Evolutionary conservation across 2,113 vertebrate species (phyloP), one percentile per base, ranked within the genome.

Genomic region (Zosterops borbonicus): DNA sequence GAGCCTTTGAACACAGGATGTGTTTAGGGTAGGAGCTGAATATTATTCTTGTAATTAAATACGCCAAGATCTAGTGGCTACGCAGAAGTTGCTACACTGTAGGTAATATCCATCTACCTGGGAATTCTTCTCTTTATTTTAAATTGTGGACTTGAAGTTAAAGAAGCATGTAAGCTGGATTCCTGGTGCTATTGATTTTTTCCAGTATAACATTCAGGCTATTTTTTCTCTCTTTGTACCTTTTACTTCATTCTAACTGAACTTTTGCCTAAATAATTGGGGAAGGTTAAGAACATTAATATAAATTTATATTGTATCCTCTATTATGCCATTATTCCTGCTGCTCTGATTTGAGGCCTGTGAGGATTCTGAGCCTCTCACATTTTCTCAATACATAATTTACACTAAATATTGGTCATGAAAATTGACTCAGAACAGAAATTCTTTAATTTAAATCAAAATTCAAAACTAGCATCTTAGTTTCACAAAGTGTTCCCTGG

Each of bases 341-440:
- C 71, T 76, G 64, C 56, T 86, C 75, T 85, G 39, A 64, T 75
- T 29, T 68, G 78, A 89, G 60, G 71, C 44, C 53, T 91, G 24
- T 4, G 13, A 91, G 46, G 20, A 10, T 65, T 85, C 67, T 31
- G 37, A 31, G 25, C 58, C 71, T 92, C 92, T 91, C 67, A 19
- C 4, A 29, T 92, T 94, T 87, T 78, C 70, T 81, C 75, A 84
- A 46, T 3, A 83, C 53, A 74, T 29, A 87, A 82, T 58, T 76
- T 63, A 67, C 29, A 55, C 37, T 63, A 23, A 52, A 42, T 87
- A 70, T 44, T 63, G 28, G 15, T 35, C 73, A 62, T 15, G 50
- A 81, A 92, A 92, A 96, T 74, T 59, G 19, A 67, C 4, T 35
- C 58, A 79, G 35, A 93, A 77, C 27, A 77, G 81, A 77, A 93